Evolutionary conservation across 2,888 invertebrate genomes (phyloP).

Genomic region (Drosophila bunnanda): DNA sequence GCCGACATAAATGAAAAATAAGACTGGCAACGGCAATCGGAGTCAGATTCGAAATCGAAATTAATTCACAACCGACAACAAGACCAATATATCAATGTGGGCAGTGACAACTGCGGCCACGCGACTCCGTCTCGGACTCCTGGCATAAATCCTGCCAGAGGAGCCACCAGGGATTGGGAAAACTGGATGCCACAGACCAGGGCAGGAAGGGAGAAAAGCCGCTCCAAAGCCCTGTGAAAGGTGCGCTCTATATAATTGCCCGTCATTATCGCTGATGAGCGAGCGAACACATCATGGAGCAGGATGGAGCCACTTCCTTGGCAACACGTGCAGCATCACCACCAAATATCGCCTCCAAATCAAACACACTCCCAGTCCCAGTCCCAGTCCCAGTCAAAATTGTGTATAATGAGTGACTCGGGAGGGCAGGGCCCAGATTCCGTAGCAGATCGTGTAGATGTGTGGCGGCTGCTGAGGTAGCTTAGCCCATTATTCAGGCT

Average conservation of each 20-base stretch:
- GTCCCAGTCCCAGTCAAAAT: constrained; percentile 54
- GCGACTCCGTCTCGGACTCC: constrained; percentile 20
- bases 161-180: background rate
- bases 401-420: constrained; percentile 80
- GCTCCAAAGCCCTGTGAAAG: constrained; percentile 41
- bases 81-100: constrained; percentile 26
- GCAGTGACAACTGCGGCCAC: constrained; percentile 30
- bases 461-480: constrained; percentile 62
- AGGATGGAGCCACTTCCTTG: constrained; percentile 43
- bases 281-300: constrained; percentile 62
- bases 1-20: background rate
- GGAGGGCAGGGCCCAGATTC: constrained; percentile 42
- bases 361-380: constrained; percentile 56
- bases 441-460: background rate
- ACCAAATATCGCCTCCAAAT: constrained; percentile 73
- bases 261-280: constrained; percentile 79
- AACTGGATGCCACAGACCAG: background rate
- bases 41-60: background rate
- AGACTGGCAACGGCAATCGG: constrained; percentile 6
- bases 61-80: constrained; percentile 5
- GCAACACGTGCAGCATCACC: constrained; percentile 59
- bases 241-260: constrained; percentile 70
- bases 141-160: background rate
- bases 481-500: constrained; percentile 79
- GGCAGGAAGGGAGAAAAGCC: background rate